Evolutionary conservation across 2,888 invertebrate species (phyloP).

Genomic region (Cantharis rufa): DNA sequence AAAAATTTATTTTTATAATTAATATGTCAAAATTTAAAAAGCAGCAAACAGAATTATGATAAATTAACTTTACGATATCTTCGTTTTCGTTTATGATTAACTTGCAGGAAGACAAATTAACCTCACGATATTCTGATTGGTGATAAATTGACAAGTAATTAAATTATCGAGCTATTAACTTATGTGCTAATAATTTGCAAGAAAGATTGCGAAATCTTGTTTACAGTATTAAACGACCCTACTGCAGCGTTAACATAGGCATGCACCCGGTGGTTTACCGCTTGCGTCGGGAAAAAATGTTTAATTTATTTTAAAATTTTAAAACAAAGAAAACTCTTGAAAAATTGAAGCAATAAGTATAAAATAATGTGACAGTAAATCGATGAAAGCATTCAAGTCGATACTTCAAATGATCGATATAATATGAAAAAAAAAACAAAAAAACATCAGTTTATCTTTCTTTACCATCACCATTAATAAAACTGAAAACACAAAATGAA

Average conservation of each 20-base stretch:
- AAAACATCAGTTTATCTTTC: constrained; percentile 4
- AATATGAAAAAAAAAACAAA: background rate
- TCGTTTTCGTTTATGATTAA: constrained; percentile 1
- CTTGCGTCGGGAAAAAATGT: background rate
- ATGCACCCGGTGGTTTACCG: background rate
- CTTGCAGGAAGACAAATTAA: background rate
- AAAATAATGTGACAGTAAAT: background rate
- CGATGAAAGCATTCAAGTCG: background rate
- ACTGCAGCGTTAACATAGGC: background rate
- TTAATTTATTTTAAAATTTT: background rate
- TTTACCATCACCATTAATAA: constrained; percentile 27
- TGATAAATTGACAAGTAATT: constrained; percentile 4
- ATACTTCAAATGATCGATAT: background rate
- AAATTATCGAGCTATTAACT: background rate
- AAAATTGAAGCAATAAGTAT: background rate
- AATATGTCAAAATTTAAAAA: constrained; percentile 1
- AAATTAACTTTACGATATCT: background rate
- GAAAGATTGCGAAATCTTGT: background rate
- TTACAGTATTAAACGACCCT: background rate
- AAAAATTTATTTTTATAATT: background rate
- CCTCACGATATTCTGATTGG: constrained; percentile 1
- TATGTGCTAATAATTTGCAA: background rate
- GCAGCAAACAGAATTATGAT: background rate
- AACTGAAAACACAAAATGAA: constrained; percentile 38
- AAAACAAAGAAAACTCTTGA: background rate